These are phyloP conservation scores for Steinernema feltiae DNA, from an alignment of 1,140 invertebrate genomes.

Conservation along the genomic window DNA sequence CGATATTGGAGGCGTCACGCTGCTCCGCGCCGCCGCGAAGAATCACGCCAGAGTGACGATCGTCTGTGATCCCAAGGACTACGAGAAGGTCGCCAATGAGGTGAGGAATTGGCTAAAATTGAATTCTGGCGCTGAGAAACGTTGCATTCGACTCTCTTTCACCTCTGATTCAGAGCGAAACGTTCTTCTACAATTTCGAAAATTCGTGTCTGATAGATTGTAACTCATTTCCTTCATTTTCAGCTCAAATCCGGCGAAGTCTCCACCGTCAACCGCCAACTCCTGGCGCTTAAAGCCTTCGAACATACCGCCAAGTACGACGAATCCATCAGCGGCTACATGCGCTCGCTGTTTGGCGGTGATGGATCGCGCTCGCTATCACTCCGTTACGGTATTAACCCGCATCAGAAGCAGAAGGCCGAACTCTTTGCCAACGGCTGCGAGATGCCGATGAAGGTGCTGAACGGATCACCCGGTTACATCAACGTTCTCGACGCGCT, in stretches of 20 bases:
- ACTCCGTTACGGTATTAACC: conserved; percentile 69
- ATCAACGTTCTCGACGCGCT: conserved; percentile 95
- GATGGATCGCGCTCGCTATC: conserved; percentile 58
- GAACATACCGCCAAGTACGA: conserved; percentile 92
- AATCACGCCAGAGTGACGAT: conserved; percentile 92
- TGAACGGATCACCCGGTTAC: conserved; percentile 91
- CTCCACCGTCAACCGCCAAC: conserved; percentile 40
- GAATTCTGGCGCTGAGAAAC: too few relatives aligned
- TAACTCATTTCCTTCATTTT: conserved; percentile 63
- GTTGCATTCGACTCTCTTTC: too few relatives aligned
- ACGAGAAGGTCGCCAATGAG: conserved; percentile 59
- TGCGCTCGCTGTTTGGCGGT: conserved; percentile 77
- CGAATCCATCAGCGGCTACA: conserved; percentile 86
- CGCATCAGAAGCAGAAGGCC: conserved; percentile 72
- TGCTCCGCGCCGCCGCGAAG: conserved; percentile 89
- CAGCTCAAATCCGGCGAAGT: conserved; percentile 38
- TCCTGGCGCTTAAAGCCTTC: conserved; percentile 67
- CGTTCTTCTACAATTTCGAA: too few relatives aligned
- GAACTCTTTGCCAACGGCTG: conserved; percentile 78
- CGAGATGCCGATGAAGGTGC: conserved; percentile 76
- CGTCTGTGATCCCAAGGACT: conserved; percentile 85
- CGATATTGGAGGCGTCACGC: conserved; percentile 86
- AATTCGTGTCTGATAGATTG: too few relatives aligned
- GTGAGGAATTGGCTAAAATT: too few relatives aligned
- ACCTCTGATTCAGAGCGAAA: too few relatives aligned